Evolutionary conservation across 2,888 invertebrate genomes (phyloP).

Genomic region (Ephialtes manifestator): DNA sequence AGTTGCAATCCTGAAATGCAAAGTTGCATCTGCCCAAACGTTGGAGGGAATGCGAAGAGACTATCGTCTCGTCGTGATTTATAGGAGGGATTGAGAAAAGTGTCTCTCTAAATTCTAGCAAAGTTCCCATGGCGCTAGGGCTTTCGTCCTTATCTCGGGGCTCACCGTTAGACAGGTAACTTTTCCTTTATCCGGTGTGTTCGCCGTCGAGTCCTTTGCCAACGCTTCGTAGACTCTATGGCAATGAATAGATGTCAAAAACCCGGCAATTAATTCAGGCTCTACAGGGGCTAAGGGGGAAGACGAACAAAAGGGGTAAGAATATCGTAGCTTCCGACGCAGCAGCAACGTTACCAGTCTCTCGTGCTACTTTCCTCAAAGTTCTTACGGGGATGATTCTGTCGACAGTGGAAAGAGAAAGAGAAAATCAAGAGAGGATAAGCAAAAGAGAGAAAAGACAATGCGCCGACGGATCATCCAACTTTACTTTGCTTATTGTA

Average conservation of each 20-base stretch:
- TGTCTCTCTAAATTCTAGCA: constrained; percentile 56
- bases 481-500: constrained; percentile 83
- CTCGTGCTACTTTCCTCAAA: constrained; percentile 78
- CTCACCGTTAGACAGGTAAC: constrained; percentile 72
- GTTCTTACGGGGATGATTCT: constrained; percentile 77
- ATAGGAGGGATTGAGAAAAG: constrained; percentile 57
- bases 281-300: constrained; percentile 69
- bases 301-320: constrained; percentile 82
- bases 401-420: constrained; percentile 65
- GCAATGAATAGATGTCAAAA: constrained; percentile 85
- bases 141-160: constrained; percentile 52
- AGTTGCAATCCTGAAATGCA: no score
- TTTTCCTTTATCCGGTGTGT: constrained; percentile 80
- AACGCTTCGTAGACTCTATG: constrained; percentile 59
- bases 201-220: constrained; percentile 72
- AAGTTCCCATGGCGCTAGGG: constrained; percentile 17
- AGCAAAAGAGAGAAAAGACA: constrained; percentile 73
- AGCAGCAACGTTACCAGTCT: constrained; percentile 22
- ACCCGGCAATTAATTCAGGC: constrained; percentile 85
- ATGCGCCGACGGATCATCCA: constrained; percentile 82
- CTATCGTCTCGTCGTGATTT: constrained; percentile 59
- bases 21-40: no score
- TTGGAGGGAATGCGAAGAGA: no score
- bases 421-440: constrained; percentile 56
- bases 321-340: constrained; percentile 77